phyloP scores from a whole-genome alignment of 92 coral and sea anemone species.

The Diadumene lineata region DNA sequence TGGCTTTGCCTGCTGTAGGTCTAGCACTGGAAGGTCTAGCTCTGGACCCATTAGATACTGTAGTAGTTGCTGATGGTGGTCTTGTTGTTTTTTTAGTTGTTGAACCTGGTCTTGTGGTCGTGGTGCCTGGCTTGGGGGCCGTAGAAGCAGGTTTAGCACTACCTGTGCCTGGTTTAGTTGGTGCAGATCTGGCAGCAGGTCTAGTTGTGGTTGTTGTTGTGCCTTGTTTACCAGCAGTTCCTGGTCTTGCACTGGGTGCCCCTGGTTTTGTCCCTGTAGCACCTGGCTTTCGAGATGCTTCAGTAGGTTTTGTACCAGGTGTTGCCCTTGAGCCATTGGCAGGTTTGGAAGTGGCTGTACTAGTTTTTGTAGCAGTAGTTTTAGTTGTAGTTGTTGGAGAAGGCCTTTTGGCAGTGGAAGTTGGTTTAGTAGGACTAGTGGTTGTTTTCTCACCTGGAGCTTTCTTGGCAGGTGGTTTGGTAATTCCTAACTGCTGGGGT shows the following conservation, averaged over 20 bases:
- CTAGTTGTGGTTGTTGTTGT: conserved; percentile 19
- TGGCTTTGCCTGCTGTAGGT: conserved; percentile 8
- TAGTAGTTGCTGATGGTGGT: conserved; percentile 14
- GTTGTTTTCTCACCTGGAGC: background rate
- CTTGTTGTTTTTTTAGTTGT: conserved; percentile 14
- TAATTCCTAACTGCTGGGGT: background rate
- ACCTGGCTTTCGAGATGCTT: background rate
- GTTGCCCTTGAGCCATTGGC: background rate
- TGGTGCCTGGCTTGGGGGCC: background rate
- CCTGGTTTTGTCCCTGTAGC: background rate
- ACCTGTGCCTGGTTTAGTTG: background rate
- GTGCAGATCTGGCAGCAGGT: conserved; percentile 7
- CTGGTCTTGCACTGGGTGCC: conserved; percentile 12
- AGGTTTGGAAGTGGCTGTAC: background rate
- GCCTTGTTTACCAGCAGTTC: conserved; percentile 20
- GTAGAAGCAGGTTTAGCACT: background rate
- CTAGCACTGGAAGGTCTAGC: conserved; percentile 49
- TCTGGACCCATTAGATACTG: conserved; percentile 5
- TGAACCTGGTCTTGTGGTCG: conserved; percentile 12
- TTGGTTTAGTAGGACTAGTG: conserved; percentile 3
- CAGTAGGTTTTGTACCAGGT: background rate
- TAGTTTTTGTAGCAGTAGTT: background rate
- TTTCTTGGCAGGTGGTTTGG: background rate
- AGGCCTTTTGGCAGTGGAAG: background rate
- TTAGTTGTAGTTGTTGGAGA: conserved; percentile 6